Evolutionary conservation across 2,888 invertebrate genomes (phyloP).

Genomic region (Erynnis tages): DNA sequence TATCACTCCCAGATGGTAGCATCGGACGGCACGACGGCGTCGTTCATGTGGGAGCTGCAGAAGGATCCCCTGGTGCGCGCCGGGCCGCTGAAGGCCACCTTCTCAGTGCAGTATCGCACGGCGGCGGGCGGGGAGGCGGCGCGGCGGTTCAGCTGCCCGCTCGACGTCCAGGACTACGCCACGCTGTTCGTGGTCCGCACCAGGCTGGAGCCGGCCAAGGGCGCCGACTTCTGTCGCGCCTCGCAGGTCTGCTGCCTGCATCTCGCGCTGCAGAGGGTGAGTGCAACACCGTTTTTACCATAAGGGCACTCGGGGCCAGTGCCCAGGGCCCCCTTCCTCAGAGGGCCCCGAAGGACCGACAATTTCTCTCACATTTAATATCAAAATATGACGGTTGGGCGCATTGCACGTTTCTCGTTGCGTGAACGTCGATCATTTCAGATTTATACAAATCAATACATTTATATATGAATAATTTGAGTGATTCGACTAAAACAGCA

Average conservation of each 20-base stretch:
- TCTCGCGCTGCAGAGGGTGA: slow-evolving; percentile 85
- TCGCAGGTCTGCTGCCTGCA: slow-evolving; percentile 93
- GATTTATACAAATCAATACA: too few species aligned
- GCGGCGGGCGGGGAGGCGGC: slow-evolving; percentile 54
- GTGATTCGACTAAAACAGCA: too few species aligned
- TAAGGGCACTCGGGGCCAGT: background rate
- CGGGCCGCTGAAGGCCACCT: slow-evolving; percentile 72
- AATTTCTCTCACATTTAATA: too few species aligned
- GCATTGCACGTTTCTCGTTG: too few species aligned
- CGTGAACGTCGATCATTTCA: too few species aligned
- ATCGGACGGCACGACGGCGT: slow-evolving; percentile 87
- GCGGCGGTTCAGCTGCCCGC: slow-evolving; percentile 84
- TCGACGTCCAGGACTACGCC: slow-evolving; percentile 91
- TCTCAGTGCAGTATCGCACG: slow-evolving; percentile 60
- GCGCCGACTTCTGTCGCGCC: slow-evolving; percentile 92
- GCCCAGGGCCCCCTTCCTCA: too few species aligned
- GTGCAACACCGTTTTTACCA: slow-evolving; percentile 28
- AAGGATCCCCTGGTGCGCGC: slow-evolving; percentile 83
- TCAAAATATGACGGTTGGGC: too few species aligned
- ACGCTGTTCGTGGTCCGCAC: slow-evolving; percentile 92
- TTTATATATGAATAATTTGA: too few species aligned
- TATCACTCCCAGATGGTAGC: slow-evolving; percentile 82
- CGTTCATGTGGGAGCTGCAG: slow-evolving; percentile 92
- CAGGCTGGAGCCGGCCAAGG: slow-evolving; percentile 88
- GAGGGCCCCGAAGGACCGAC: too few species aligned